These are phyloP conservation scores for Cygnus buccinator DNA, from an alignment of 2,113 vertebrate genomes.

Conservation along the genomic window DNA sequence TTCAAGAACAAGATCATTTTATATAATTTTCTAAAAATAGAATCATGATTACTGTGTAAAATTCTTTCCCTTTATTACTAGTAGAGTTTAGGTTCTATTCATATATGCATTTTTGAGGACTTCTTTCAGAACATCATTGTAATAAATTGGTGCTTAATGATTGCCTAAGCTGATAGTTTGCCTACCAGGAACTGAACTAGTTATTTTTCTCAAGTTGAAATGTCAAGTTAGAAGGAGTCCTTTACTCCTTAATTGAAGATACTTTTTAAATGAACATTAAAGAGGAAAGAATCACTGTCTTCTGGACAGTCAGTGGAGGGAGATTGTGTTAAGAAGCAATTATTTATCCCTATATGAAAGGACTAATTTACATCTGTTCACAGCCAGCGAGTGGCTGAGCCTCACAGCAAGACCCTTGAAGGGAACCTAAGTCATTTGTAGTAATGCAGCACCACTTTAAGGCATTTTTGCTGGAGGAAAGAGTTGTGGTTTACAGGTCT, in stretches of 20 bases:
- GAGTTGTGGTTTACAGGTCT: not conserved
- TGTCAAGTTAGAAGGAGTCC: not conserved
- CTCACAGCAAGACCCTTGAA: not conserved
- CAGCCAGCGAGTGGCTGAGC: not conserved
- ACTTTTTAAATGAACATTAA: not conserved
- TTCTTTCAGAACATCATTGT: not conserved
- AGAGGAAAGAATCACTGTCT: not conserved
- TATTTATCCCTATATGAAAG: not conserved
- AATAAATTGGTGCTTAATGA: not conserved
- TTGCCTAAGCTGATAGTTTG: not conserved
- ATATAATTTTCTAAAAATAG: not conserved
- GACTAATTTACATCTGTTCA: not conserved
- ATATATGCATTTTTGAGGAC: not conserved
- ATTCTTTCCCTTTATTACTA: not conserved
- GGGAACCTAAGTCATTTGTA: not conserved
- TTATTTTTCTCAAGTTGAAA: slow-evolving; percentile 14
- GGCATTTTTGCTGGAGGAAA: not conserved
- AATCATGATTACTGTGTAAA: not conserved
- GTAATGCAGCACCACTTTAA: not conserved
- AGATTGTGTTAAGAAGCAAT: not conserved
- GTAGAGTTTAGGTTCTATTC: not conserved
- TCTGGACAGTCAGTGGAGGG: not conserved
- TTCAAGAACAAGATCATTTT: not conserved
- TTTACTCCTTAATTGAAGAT: not conserved
- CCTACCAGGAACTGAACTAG: not conserved